Evolutionary conservation across 1,140 invertebrate species (phyloP), one percentile per base, ranked within the genome.

Genomic region (Adoxophyes honmai): DNA sequence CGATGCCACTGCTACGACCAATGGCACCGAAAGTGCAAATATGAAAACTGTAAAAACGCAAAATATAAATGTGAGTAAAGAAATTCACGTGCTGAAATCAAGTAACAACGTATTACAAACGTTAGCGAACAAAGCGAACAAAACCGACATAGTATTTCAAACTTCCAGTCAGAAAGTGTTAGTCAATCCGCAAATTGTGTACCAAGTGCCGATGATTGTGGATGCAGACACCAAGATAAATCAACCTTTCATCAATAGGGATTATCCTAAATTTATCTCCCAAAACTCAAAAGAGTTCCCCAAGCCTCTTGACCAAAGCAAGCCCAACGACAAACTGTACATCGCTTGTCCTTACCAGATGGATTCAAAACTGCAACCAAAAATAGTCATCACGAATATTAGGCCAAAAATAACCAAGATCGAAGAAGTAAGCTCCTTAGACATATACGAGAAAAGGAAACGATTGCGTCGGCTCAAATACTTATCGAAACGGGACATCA

Each of bases 161-260:
- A 61, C 78, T 8, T 33, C 69, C 36, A 78, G 69, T 48, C 75
- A 81, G 64, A 83, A 81, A 57, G 68, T 81, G 4, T 74, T 85
- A 36, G 70, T 82, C 54, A 88, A 81, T 64, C 75, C 81, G 8
- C 80, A 88, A 68, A 81, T 88, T 53, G 66, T 87, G 4, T 88
- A 89, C 66, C 77, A 88, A 75, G 76, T 89, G 9, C 86, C 85
- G 0, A 76, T 86, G 68, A 66, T 82, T n/a, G 65, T 86, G 3
- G 86, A 89, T 42, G 18, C 66, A 16, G 79, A 87, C 39, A 70
- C 36, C 44, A 81, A 83, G 68, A 34, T 68, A 1, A 78, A 66
- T 28, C 68, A 73, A 64, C 57, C 68, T 36, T 69, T 68, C 34
- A 39, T 69, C 39, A 78, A 75, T 44, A 66, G 58, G 44, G 73